Conservation (phyloP, 1,140 invertebrate genomes). For the Euura lappo region DNA sequence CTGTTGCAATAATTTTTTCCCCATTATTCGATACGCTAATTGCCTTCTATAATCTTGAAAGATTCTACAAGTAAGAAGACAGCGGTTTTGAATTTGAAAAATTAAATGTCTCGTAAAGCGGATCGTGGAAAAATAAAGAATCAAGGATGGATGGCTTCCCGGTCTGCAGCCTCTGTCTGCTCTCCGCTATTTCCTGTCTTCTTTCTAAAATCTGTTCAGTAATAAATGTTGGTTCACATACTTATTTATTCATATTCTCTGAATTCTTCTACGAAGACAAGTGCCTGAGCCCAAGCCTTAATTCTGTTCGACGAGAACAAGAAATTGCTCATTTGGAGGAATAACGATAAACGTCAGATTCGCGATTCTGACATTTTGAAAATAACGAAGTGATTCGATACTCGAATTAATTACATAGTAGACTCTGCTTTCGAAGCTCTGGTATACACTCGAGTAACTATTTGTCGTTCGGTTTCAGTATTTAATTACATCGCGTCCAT, state of each 20-base stretch:
- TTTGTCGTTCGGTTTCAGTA: not conserved
- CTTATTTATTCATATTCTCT: not conserved
- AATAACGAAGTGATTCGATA: not conserved
- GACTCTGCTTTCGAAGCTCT: too few relatives aligned
- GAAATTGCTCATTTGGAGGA: not conserved
- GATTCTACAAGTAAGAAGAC: too few relatives aligned
- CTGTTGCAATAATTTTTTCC: too few relatives aligned
- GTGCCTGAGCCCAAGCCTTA: too few relatives aligned
- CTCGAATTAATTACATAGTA: not conserved
- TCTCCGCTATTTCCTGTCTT: not conserved
- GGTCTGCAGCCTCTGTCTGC: not conserved
- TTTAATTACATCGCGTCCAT: conserved; percentile 29
- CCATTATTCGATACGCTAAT: too few relatives aligned
- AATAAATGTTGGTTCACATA: not conserved
- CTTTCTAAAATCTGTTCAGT: not conserved
- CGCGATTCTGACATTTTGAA: not conserved
- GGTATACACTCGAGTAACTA: not conserved
- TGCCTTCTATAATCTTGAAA: too few relatives aligned
- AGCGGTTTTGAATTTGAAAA: not conserved
- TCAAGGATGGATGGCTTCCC: not conserved
- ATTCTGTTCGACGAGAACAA: not conserved
- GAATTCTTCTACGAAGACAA: not conserved
- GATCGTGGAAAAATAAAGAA: not conserved
- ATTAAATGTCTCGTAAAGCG: not conserved
- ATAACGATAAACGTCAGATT: not conserved